Conservation (phyloP, 2,113 vertebrate genomes). For the Gymnogyps californianus region DNA sequence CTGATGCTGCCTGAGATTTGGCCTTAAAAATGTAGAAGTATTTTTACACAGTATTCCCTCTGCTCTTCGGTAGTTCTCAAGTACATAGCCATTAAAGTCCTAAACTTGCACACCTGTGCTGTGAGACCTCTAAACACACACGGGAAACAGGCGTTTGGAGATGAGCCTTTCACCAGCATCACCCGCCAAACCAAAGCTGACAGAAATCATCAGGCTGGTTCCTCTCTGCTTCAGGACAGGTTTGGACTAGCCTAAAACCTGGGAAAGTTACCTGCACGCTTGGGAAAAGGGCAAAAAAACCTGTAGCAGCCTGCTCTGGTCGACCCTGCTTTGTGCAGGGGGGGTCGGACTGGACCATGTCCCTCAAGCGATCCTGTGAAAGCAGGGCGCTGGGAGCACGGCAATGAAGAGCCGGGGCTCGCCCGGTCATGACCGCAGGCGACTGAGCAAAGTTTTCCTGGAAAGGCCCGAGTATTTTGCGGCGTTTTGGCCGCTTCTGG, state of each 20-base stretch:
- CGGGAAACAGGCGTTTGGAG: background rate
- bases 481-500: background rate
- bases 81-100: background rate
- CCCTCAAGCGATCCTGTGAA: background rate
- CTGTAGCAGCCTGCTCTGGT: background rate
- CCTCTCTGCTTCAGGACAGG: background rate
- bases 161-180: background rate
- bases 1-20: background rate
- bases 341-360: background rate
- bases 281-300: background rate
- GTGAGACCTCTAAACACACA: background rate
- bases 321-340: background rate
- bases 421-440: background rate
- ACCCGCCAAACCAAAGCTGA: background rate
- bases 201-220: background rate
- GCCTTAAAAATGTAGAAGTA: rapidly evolving
- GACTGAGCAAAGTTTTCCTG: background rate
- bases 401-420: rapidly evolving
- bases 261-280: background rate
- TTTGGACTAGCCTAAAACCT: background rate
- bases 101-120: too few relatives aligned
- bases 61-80: background rate
- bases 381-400: background rate
- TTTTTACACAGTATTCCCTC: background rate
- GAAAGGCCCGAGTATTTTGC: background rate